Base-by-base conservation (phyloP, 2,113 vertebrate species). In the Grammatotria lemairii region DNA sequence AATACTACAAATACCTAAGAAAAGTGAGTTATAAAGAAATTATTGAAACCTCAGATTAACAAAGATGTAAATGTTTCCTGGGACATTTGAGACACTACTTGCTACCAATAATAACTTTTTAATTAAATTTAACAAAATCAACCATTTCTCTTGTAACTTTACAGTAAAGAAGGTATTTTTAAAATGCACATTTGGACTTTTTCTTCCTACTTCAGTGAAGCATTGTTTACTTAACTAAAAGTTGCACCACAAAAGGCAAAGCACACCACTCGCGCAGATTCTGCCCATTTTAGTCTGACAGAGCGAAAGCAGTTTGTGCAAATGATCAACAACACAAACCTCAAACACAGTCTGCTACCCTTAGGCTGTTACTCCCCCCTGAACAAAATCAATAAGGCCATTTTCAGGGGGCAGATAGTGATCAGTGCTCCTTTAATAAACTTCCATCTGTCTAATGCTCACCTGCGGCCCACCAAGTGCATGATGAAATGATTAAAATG, bases 401-500 rank as follows among this genome's bases (percentile, higher is more conserved):
- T 95, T 96, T 94, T 93, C 84, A 88, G 49, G 49, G 91, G 63
- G 81, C 89, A 93, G 95, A 95, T 95, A 94, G 93, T 94, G 94
- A 96, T 96, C 95, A 90, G 91, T 65, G 85, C 54, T 91, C 85
- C 91, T 96, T 95, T 96, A 95, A 96, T 95, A 96, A 96, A 96
- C 94, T 93, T 89, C 87, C 87, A 95, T 94, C 86, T 82, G 89
- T 93, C 93, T 89, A 89, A 87, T 17, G 40, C 91, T 93, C 88
- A 93, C 91, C 89, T 91, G 90, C 79, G 33, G 88, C 82, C 86
- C 31, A 80, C 80, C 54, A 68, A 87, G 88, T 85, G 83, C 89
- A 86, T 60, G 88, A 92, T 91, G 91, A 96, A 94, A 95, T 91
- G 87, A 93, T 95, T 94, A 90, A 94, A 94, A 93, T 91, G 90